Evolutionary conservation across 2,888 invertebrate species (phyloP).

Genomic region (Philopedon plagiatum): DNA sequence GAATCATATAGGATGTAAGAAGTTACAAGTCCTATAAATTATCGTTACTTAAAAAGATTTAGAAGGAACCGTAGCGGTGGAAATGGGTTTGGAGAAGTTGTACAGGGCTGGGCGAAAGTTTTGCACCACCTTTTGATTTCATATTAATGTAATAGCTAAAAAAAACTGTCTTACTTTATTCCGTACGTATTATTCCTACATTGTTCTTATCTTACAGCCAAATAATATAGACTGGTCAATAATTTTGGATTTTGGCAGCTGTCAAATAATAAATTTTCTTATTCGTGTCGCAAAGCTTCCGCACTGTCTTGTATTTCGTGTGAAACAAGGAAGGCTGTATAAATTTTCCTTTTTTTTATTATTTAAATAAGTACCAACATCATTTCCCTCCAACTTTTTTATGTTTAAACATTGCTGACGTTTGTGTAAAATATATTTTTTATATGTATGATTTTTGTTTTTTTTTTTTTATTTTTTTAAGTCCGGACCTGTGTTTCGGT

Average conservation of each 20-base stretch:
- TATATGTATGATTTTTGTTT: constrained; percentile 39
- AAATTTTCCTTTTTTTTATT: constrained; percentile 3
- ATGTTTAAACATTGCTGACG: constrained; percentile 36
- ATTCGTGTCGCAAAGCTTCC: background rate
- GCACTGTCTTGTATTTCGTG: background rate
- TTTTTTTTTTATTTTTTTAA: constrained; percentile 27
- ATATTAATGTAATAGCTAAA: no score
- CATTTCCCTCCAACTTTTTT: constrained; percentile 28
- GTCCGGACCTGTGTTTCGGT: background rate
- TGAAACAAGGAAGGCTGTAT: constrained; percentile 18
- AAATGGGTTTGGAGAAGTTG: constrained; percentile 37
- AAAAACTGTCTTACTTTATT: no score
- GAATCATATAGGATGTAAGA: constrained; percentile 15
- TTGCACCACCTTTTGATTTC: background rate
- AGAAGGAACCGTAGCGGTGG: constrained; percentile 8
- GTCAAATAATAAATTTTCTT: no score
- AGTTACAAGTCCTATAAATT: constrained; percentile 18
- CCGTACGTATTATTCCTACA: no score
- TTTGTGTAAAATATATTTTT: constrained; percentile 41
- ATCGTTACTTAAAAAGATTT: constrained; percentile 23
- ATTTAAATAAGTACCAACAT: constrained; percentile 13
- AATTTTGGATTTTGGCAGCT: no score
- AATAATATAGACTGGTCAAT: no score
- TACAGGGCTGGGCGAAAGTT: background rate
- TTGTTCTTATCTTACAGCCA: no score